Conservation (phyloP, 1,140 invertebrate species). For the Solenopsis fugax region DNA sequence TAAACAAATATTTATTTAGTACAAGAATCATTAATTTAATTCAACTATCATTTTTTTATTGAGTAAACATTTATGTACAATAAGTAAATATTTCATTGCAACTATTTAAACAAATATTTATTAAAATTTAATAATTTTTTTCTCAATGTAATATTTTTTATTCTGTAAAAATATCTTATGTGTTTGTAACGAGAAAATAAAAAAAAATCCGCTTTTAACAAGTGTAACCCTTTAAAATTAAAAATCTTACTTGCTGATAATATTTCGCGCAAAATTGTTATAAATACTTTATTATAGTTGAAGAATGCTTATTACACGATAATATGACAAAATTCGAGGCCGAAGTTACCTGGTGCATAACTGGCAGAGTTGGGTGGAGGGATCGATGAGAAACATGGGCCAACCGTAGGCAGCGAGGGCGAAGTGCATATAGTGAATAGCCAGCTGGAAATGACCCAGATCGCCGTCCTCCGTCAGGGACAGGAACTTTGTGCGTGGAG, state of each 20-base stretch:
- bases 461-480: conserved; percentile 93
- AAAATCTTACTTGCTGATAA: not conserved
- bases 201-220: not conserved
- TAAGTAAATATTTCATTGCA: no score
- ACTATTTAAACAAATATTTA: no score
- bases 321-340: not conserved
- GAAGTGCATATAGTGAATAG: conserved; percentile 95
- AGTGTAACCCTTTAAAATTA: not conserved
- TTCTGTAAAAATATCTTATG: conserved; percentile 9
- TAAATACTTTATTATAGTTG: not conserved
- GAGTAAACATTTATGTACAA: no score
- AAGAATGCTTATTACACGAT: not conserved
- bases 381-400: conserved; percentile 94
- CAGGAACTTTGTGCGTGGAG: conserved; percentile 94
- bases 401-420: conserved; percentile 96
- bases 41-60: no score
- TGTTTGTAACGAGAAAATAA: not conserved
- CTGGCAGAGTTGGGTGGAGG: conserved; percentile 91
- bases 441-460: conserved; percentile 91
- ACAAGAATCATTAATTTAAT: no score
- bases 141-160: not conserved
- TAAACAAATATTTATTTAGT: no score
- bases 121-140: no score
- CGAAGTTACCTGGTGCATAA: conserved; percentile 89
- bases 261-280: not conserved